A percentile compares a stretch with the other conserved stretches of the same genome.
These are phyloP conservation scores for Mylabris sibirica DNA, from an alignment of 2,888 invertebrate species.

Conservation along the genomic window DNA sequence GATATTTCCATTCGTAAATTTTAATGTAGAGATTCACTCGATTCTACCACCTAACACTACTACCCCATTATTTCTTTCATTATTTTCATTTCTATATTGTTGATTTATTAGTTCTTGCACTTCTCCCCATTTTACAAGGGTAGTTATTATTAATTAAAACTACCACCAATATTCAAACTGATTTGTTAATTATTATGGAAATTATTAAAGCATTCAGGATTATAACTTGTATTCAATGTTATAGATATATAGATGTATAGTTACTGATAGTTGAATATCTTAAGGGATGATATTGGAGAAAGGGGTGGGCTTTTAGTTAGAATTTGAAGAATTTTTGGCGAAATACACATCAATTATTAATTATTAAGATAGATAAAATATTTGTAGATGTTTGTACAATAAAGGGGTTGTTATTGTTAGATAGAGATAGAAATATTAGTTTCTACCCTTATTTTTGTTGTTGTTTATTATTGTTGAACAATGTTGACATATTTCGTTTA, in stretches of 20 bases:
- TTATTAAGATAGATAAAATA: background rate
- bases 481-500: background rate
- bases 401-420: background rate
- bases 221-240: background rate
- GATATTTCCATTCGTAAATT: background rate
- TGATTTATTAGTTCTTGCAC: background rate
- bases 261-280: conserved; percentile 6
- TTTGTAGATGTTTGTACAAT: no score
- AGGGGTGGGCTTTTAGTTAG: background rate
- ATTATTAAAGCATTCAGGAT: background rate
- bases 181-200: conserved; percentile 6
- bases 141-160: background rate
- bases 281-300: background rate
- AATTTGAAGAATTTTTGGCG: background rate
- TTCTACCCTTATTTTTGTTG: no score
- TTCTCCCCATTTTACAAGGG: background rate
- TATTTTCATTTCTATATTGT: background rate
- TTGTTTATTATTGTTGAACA: no score
- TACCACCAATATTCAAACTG: background rate
- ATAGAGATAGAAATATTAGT: no score
- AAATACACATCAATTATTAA: background rate
- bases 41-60: background rate
- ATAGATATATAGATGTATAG: background rate
- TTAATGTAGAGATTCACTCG: background rate
- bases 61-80: background rate